These are phyloP conservation scores for Dendroctonus valens DNA, from an alignment of 1,140 invertebrate species.

Conservation along the genomic window DNA sequence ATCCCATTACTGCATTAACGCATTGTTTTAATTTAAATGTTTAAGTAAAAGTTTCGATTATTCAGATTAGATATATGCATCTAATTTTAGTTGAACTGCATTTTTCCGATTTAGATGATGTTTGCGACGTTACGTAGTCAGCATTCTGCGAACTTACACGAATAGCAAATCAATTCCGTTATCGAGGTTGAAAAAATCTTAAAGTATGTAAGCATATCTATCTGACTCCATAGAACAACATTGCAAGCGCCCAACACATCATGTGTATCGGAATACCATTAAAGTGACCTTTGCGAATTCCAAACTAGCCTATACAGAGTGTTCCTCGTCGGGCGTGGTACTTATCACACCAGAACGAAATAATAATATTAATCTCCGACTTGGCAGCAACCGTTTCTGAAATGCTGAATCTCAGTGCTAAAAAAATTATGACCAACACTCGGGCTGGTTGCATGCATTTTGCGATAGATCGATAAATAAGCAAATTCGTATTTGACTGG, in stretches of 20 bases:
- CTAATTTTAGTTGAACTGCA: neutral
- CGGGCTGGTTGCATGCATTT: constrained; percentile 24
- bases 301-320: constrained; percentile 34
- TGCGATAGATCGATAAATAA: constrained; percentile 33
- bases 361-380: constrained; percentile 34
- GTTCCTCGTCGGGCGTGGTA: constrained; percentile 34
- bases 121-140: neutral
- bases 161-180: neutral
- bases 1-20: constrained; percentile 4
- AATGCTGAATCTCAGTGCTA: constrained; percentile 16
- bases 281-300: constrained; percentile 35
- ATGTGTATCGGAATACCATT: constrained; percentile 33
- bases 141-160: neutral
- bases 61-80: neutral
- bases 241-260: constrained; percentile 23
- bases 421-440: constrained; percentile 22
- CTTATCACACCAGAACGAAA: constrained; percentile 35
- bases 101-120: neutral
- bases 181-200: constrained; percentile 15
- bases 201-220: constrained; percentile 18
- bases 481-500: constrained; percentile 14
- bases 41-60: neutral
- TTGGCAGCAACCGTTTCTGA: constrained; percentile 32
- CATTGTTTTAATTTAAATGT: constrained; percentile 1
- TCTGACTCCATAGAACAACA: constrained; percentile 9